phyloP scores from a whole-genome alignment of 2,797 vertebrate species.

The Rhynchonycteris naso region DNA sequence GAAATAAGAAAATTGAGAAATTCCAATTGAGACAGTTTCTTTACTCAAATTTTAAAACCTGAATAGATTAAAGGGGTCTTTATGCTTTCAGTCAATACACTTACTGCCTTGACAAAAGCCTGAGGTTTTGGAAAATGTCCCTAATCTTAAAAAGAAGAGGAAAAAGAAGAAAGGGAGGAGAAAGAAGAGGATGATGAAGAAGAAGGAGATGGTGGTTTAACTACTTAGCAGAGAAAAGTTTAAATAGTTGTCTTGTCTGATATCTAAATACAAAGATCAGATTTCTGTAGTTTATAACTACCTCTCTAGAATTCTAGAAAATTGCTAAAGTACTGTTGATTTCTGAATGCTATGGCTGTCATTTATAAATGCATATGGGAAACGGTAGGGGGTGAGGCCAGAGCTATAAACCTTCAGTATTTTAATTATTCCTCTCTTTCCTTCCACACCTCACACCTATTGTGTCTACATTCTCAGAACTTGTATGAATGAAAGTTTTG shows the following conservation, averaged over 20 bases:
- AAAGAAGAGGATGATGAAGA: background rate
- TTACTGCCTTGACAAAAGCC: background rate
- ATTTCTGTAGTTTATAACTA: background rate
- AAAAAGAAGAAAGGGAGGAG: background rate
- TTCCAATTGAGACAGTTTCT: background rate
- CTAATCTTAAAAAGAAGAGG: background rate
- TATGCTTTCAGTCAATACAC: background rate
- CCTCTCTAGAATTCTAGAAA: background rate
- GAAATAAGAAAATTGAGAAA: slow-evolving; percentile 37
- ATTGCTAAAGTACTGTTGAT: background rate
- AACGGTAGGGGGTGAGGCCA: background rate
- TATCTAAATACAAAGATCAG: background rate
- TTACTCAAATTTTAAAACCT: slow-evolving; percentile 28
- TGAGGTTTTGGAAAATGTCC: background rate
- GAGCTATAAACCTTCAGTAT: background rate
- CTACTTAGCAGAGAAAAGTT: background rate
- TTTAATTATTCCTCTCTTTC: background rate
- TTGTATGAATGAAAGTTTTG: background rate
- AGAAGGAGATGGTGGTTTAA: background rate
- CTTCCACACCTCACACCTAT: background rate
- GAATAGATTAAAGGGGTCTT: background rate
- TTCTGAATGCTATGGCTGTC: background rate
- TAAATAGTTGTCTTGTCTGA: background rate
- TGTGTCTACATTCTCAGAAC: background rate
- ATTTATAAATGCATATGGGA: background rate